Conservation (phyloP, 2,797 vertebrate genomes). For the Salarias fasciatus region DNA sequence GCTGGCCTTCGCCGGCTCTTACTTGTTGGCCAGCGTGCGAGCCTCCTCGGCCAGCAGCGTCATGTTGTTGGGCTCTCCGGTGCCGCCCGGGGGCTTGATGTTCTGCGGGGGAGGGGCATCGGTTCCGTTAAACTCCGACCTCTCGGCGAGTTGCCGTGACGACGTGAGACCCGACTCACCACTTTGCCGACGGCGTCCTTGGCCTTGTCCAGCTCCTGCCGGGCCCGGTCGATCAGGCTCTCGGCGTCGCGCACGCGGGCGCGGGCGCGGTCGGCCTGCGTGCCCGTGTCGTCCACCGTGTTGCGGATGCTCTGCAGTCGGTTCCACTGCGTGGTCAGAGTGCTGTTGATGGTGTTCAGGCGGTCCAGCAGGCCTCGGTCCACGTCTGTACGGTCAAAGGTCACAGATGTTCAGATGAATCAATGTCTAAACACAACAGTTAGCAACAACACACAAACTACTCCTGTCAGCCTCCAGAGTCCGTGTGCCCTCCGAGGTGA, state of each 20-base stretch:
- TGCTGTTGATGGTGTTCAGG: conserved; percentile 89
- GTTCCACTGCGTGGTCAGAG: conserved; percentile 89
- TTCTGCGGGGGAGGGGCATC: conserved; percentile 78
- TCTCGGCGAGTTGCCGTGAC: fast-evolving
- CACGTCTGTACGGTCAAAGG: conserved; percentile 78
- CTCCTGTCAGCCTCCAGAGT: background rate
- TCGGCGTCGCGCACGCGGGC: conserved; percentile 85
- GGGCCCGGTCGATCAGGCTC: conserved; percentile 87
- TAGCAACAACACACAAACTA: too few relatives aligned
- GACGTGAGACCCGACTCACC: conserved; percentile 77
- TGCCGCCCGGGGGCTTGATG: conserved; percentile 85
- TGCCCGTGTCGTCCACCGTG: conserved; percentile 87
- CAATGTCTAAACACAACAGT: too few relatives aligned
- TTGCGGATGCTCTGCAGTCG: conserved; percentile 92
- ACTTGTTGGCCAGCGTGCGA: conserved; percentile 92
- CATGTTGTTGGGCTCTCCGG: conserved; percentile 94
- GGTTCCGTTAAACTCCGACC: too few relatives aligned
- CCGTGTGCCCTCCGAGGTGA: too few relatives aligned
- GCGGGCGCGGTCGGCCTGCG: conserved; percentile 87
- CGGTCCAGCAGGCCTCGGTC: conserved; percentile 93
- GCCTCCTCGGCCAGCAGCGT: conserved; percentile 96
- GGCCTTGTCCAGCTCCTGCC: conserved; percentile 91
- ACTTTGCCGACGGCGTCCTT: conserved; percentile 89
- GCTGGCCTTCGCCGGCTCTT: conserved; percentile 33
- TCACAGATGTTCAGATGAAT: too few relatives aligned